Percentiles rank a stretch among this genome's conserved stretches.
These are phyloP conservation scores for Dascyllus trimaculatus DNA, from an alignment of 2,113 vertebrate species.

Conservation along the genomic window DNA sequence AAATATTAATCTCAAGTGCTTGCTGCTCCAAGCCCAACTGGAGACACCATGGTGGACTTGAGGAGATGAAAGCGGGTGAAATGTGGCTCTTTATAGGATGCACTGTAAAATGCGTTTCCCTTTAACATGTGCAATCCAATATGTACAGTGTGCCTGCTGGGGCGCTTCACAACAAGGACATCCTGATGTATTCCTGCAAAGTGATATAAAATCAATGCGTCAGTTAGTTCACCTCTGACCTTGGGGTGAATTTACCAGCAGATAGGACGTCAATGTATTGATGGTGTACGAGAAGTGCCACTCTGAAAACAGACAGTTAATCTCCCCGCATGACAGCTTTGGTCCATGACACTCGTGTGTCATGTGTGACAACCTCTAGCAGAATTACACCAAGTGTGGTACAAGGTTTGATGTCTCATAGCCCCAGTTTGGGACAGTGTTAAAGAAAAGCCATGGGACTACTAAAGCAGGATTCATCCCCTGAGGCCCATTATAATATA, in stretches of 20 bases:
- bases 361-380: background rate
- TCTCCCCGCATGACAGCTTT: constrained; percentile 37
- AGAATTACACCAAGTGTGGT: background rate
- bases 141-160: constrained; percentile 23
- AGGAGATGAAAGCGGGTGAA: constrained; percentile 19
- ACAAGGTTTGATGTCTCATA: background rate
- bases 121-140: constrained; percentile 44
- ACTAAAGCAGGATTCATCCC: no score
- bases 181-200: constrained; percentile 32
- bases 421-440: no score
- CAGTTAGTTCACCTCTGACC: constrained; percentile 71
- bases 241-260: constrained; percentile 54
- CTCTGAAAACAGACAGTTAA: constrained; percentile 31
- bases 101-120: constrained; percentile 20
- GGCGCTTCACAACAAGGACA: constrained; percentile 48
- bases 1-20: constrained; percentile 7
- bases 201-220: constrained; percentile 65
- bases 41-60: background rate
- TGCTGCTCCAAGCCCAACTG: background rate
- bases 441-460: background rate
- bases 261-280: constrained; percentile 60
- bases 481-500: no score
- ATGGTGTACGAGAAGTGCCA: constrained; percentile 37
- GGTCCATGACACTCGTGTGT: background rate
- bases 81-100: background rate